Evolutionary conservation across 2,113 vertebrate genomes (phyloP).

Genomic region (Rynchops niger): DNA sequence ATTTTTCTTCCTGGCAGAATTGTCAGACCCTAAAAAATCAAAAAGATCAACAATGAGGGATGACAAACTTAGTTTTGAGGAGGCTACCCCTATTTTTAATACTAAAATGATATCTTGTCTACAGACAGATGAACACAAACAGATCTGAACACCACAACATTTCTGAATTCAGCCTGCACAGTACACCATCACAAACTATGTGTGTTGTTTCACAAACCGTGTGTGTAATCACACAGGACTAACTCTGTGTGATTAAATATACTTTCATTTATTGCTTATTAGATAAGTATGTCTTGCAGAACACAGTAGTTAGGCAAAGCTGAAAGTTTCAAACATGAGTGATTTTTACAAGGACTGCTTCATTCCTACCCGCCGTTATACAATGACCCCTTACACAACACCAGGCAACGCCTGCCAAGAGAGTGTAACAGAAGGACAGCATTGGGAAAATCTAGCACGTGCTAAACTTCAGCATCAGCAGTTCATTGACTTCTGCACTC

Average conservation of each 20-base stretch:
- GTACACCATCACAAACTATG: neutral
- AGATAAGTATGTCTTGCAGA: neutral
- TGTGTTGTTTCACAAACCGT: too few relatives aligned
- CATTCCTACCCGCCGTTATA: neutral
- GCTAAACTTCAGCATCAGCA: neutral
- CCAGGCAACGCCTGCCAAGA: neutral
- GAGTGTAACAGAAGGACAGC: neutral
- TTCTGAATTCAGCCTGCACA: neutral
- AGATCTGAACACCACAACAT: neutral
- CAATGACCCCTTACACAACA: neutral
- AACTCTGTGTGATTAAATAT: neutral
- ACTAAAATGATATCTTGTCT: neutral
- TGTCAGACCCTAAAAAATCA: neutral
- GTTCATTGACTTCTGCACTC: neutral
- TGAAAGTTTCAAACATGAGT: neutral
- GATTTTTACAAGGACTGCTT: neutral
- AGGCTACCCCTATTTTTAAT: neutral
- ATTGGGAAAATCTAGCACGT: neutral
- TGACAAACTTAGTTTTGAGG: neutral
- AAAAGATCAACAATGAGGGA: neutral
- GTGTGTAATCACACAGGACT: too few relatives aligned
- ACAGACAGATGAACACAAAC: neutral
- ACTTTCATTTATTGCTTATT: neutral
- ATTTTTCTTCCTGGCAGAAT: neutral
- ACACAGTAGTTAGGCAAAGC: neutral